Percentiles rank a stretch among this genome's conserved stretches.
These are phyloP conservation scores for Acromyrmex charruanus DNA, from an alignment of 1,140 invertebrate species.

Conservation along the genomic window DNA sequence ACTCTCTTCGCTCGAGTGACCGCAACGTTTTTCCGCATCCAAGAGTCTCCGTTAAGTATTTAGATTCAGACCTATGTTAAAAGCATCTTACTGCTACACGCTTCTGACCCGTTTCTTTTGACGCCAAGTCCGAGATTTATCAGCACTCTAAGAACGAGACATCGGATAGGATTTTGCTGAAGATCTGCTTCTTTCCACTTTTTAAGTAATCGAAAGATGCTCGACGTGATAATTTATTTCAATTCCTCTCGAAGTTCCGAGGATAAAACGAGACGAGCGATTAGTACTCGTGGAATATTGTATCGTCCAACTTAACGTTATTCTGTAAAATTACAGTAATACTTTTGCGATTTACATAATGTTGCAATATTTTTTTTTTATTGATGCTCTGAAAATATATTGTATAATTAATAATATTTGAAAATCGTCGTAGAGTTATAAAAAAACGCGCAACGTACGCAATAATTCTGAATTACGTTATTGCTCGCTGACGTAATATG, in stretches of 20 bases:
- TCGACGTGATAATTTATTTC: constrained; percentile 56
- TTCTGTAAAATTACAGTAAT: not conserved
- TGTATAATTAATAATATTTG: constrained; percentile 12
- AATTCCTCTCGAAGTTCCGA: constrained; percentile 26
- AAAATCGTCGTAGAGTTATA: not conserved
- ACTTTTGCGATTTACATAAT: not conserved
- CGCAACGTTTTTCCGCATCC: constrained; percentile 30
- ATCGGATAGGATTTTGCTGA: constrained; percentile 36
- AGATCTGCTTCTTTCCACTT: constrained; percentile 43
- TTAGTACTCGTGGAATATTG: constrained; percentile 14
- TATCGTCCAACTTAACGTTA: not conserved
- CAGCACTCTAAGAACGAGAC: constrained; percentile 33
- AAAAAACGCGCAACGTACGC: not conserved
- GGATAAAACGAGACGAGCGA: constrained; percentile 18
- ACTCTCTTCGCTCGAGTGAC: constrained; percentile 40
- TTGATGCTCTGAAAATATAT: not conserved
- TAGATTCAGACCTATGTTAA: constrained; percentile 55
- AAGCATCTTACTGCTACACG: constrained; percentile 46
- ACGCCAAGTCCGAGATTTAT: constrained; percentile 54
- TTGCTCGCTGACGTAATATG: constrained; percentile 12
- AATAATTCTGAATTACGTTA: constrained; percentile 25
- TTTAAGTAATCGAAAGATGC: constrained; percentile 60
- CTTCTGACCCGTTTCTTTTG: constrained; percentile 58
- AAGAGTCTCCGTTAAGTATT: constrained; percentile 37
- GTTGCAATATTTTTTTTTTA: not conserved